These are phyloP conservation scores for Glyptemys insculpta DNA, from an alignment of 2,797 vertebrate species.

Conservation along the genomic window DNA sequence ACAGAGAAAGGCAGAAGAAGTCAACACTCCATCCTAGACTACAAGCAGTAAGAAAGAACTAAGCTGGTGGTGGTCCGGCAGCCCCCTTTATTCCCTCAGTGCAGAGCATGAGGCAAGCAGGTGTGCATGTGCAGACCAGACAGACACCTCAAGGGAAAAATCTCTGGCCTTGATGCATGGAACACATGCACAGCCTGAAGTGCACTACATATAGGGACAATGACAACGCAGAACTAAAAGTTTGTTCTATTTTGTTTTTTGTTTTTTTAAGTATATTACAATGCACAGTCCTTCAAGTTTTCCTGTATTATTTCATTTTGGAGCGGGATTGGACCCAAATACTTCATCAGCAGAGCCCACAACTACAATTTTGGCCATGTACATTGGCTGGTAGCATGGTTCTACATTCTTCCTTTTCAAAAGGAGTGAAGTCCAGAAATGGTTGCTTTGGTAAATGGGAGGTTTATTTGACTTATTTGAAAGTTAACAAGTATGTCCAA, in stretches of 20 bases:
- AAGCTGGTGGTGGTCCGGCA: background rate
- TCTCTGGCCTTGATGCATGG: background rate
- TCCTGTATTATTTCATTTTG: background rate
- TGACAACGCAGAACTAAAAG: background rate
- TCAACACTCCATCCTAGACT: background rate
- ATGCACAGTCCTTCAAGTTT: background rate
- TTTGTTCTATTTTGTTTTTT: background rate
- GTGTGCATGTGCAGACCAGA: background rate
- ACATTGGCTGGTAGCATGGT: background rate
- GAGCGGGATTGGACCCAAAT: background rate
- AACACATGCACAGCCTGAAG: background rate
- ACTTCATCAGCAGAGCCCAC: background rate
- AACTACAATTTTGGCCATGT: background rate
- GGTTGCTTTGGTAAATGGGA: background rate
- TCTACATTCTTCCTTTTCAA: conserved; percentile 1
- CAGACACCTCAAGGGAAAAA: background rate
- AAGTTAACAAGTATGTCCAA: background rate
- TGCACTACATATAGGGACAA: background rate
- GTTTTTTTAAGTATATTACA: background rate
- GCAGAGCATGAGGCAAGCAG: background rate
- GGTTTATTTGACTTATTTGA: background rate
- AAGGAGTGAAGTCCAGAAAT: background rate
- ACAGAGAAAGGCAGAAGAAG: background rate
- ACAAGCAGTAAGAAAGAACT: background rate
- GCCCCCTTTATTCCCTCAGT: background rate